These are phyloP conservation scores for Noctua janthina DNA, from an alignment of 2,888 invertebrate species.

Conservation along the genomic window DNA sequence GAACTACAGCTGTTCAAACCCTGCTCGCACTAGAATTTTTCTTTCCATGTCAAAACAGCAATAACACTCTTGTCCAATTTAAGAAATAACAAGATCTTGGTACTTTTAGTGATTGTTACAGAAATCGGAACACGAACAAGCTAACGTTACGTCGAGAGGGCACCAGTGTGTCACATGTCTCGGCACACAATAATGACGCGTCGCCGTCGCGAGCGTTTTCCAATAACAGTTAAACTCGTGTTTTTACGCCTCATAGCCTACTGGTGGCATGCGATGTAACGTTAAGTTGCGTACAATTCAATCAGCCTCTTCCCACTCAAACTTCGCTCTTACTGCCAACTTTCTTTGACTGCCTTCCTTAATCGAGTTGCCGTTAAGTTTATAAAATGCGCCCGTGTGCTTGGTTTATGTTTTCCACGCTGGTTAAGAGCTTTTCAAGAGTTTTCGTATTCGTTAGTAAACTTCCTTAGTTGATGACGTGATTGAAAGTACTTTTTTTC, in stretches of 20 bases:
- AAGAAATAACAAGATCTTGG: neutral
- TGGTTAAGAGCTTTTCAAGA: slow-evolving; percentile 85
- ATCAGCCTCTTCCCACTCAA: slow-evolving; percentile 77
- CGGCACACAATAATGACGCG: slow-evolving; percentile 50
- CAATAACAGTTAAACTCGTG: slow-evolving; percentile 65
- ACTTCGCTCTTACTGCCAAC: slow-evolving; percentile 80
- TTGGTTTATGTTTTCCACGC: slow-evolving; percentile 85
- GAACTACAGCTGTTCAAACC: too few relatives aligned
- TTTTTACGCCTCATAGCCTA: slow-evolving; percentile 59
- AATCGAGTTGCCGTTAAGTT: slow-evolving; percentile 87
- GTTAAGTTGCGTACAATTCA: slow-evolving; percentile 78
- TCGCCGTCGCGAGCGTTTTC: slow-evolving; percentile 58
- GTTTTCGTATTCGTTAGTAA: slow-evolving; percentile 82
- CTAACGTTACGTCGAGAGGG: slow-evolving; percentile 2
- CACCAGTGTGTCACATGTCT: slow-evolving; percentile 39
- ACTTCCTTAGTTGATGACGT: slow-evolving; percentile 76
- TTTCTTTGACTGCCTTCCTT: slow-evolving; percentile 83
- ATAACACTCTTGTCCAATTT: neutral
- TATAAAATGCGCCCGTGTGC: slow-evolving; percentile 86
- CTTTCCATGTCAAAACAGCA: neutral
- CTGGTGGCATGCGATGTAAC: slow-evolving; percentile 64
- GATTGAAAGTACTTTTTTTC: slow-evolving; percentile 70
- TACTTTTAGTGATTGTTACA: neutral
- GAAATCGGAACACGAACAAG: neutral
- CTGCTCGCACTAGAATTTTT: too few relatives aligned